Base-by-base conservation (phyloP, 2,797 vertebrate genomes). In the Balearica regulorum region DNA sequence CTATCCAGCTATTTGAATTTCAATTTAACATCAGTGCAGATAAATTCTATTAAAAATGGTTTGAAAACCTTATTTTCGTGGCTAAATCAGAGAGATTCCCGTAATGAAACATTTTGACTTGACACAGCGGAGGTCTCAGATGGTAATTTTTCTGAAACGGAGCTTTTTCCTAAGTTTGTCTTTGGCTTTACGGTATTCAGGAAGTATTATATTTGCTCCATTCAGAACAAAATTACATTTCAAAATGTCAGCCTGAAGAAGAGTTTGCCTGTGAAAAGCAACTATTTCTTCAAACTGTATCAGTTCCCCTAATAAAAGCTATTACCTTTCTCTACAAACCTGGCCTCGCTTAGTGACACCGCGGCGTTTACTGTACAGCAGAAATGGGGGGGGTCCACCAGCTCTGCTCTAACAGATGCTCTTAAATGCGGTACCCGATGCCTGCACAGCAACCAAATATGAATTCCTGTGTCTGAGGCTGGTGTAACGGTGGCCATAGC, bases 211-310 rank as follows among this genome's bases (percentile, higher is more conserved):
- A 86, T 95, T 88, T 83, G 76, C 83, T 93, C 83, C 28, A 26
- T 68, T 95, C 83, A 43, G 90, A 90, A 57, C 57, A 41, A 95
- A 95, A 96, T 91, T 93, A 78, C 93, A 75, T 93, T 90, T 93
- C 80, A 70, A 94, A 95, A 94, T 95, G 93, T 95, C 94, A 96
- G 69, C 87, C 89, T 70, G 78, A 94, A 91, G 87, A 94, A 91
- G 89, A 87, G 89, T 83, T 96, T 94, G 64, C 84, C 78, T 21
- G 60, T 12, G 68, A 94, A 94, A 95, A 94, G 75, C 66, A 96
- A 91, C 93, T 92, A 77, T 85, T 94, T 87, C 93, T 91, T 91
- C 91, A 44, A 85, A 58, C 58, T 13, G 24, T 44, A 62, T 33
- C 48, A 18, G 76, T 21, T 90, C 54, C 89, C 44, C 87, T 76